A percentile compares a stretch with the other conserved stretches of the same genome.
Evolutionary conservation across 2,888 invertebrate species (phyloP).

Genomic region (Anarsia innoxiella): DNA sequence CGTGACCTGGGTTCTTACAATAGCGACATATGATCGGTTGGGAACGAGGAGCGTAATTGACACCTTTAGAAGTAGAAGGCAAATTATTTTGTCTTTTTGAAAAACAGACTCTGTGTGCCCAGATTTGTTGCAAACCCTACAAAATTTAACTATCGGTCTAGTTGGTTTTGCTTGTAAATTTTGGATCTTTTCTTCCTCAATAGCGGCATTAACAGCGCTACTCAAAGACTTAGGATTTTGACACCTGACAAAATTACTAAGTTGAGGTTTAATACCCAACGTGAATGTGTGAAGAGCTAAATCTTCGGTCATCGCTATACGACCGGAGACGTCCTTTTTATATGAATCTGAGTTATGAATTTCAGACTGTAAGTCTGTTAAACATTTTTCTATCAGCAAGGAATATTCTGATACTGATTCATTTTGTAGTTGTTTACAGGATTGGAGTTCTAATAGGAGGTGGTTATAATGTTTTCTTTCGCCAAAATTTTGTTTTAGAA

Average conservation of each 20-base stretch:
- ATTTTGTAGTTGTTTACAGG: constrained; percentile 7
- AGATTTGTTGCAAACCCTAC: not conserved
- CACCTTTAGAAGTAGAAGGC: not conserved
- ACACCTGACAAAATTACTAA: constrained; percentile 5
- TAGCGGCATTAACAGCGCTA: constrained; percentile 2
- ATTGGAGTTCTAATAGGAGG: constrained; percentile 11
- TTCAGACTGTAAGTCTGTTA: constrained; percentile 12
- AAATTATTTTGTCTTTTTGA: not conserved
- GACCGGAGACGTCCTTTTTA: constrained; percentile 8
- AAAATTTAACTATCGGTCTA: not conserved
- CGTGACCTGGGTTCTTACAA: constrained; percentile 5
- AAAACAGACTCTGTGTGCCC: not conserved
- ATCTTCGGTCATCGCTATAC: constrained; percentile 9
- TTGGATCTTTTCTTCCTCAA: constrained; percentile 10
- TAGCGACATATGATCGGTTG: not conserved
- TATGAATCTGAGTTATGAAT: constrained; percentile 14
- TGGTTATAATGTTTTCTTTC: constrained; percentile 14
- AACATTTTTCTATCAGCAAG: constrained; percentile 10
- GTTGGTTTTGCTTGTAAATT: constrained; percentile 4
- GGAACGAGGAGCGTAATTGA: not conserved
- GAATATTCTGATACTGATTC: constrained; percentile 7
- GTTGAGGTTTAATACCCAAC: not conserved
- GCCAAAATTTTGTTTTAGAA: constrained; percentile 13
- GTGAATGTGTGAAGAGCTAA: constrained; percentile 3
- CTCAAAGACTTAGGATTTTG: not conserved